Evolutionary conservation across 2,888 invertebrate species (phyloP), one percentile per base, ranked within the genome.

Genomic region (Chloroclysta siterata): DNA sequence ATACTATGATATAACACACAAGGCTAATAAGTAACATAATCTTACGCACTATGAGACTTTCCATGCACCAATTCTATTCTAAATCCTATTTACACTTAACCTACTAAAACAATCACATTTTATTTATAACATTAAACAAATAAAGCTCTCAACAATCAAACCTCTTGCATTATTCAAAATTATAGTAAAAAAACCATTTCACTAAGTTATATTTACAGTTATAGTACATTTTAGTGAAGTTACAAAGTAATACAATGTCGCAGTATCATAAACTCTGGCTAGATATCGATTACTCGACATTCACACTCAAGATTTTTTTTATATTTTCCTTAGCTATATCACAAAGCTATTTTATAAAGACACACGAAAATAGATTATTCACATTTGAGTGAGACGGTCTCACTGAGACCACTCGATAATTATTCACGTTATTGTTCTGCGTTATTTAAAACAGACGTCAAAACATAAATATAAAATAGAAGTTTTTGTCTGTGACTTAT

Each of bases 331-430:
- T 75, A 75, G 87, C 84, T 75, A 85, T 88, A 87, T 88, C 87
- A 89, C 89, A 88, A 89, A 89, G 87, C 86, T 79, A 69, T 63
- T 65, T 80, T 79, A 82, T 82, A 83, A 86, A 85, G 85, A 81
- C 79, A 81, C 79, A 79, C 79, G 78, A 81, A 77, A 81, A 75
- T 78, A 80, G 82, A 84, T 82, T 83, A 82, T 80, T 71, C 78
- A 82, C 81, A 75, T 73, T 74, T 72, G 81, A 80, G 80, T 75
- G 72, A 54, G 33, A 8, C 33, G 33, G 33, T 8, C 33, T 33
- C 6, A 33, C 33, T 33, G 6, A 33, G 52, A 41, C 15, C 58
- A 64, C 67, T 59, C 62, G n/a, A 46, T 61, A 59, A 33, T 47
- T 56, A 63, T 62, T 69, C 60, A 61, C 52, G 57, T 70, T 65